phyloP scores from a whole-genome alignment of 2,113 vertebrate species.

The Thalassarche chlororhynchos region DNA sequence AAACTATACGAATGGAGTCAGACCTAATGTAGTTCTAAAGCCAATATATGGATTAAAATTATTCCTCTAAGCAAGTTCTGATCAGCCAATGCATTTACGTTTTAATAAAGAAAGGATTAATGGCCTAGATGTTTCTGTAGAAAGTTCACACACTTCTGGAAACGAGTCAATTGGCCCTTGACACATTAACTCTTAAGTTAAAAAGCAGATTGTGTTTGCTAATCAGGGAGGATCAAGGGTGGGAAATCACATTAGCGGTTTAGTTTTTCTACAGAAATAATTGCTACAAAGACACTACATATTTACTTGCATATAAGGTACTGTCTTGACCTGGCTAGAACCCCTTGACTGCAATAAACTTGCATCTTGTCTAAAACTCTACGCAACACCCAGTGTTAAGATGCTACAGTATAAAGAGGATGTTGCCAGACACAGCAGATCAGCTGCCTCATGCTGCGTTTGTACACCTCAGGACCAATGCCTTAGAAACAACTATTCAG shows the following conservation, averaged over 20 bases:
- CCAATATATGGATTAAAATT: not conserved
- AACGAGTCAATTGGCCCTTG: not conserved
- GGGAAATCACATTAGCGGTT: not conserved
- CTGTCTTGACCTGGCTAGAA: not conserved
- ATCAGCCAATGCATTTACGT: not conserved
- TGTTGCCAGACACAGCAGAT: not conserved
- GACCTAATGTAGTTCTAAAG: not conserved
- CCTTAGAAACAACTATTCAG: not conserved
- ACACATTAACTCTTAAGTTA: not conserved
- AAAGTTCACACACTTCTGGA: not conserved
- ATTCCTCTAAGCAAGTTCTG: not conserved
- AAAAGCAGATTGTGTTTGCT: not conserved
- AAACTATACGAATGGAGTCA: not conserved
- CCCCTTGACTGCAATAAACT: not conserved
- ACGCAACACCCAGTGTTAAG: not conserved
- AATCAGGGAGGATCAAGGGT: not conserved
- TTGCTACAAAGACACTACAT: not conserved
- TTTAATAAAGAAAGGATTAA: not conserved
- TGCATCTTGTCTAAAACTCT: not conserved
- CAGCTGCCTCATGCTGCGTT: not conserved
- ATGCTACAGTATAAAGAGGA: not conserved
- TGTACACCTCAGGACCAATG: not conserved
- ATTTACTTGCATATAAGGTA: not conserved
- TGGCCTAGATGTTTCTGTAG: not conserved
- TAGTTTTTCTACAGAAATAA: not conserved